A percentile compares a stretch with the other conserved stretches of the same genome.
Conservation (phyloP, 1,140 invertebrate species). For the Sycobia sp. region DNA sequence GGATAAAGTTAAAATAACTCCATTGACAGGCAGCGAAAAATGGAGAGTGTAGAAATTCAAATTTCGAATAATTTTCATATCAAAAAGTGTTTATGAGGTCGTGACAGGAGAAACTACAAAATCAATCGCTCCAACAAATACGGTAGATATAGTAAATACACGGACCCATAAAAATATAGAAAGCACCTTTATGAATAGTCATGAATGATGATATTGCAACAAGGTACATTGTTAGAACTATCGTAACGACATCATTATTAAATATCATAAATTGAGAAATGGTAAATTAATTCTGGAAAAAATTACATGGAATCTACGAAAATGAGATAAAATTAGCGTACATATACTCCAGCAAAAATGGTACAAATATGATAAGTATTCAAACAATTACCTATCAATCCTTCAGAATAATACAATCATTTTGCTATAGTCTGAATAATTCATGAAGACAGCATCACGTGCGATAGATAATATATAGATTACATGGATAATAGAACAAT, state of each 20-base stretch:
- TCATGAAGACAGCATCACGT: slow-evolving; percentile 31
- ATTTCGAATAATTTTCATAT: not conserved
- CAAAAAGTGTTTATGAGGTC: not conserved
- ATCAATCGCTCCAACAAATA: not conserved
- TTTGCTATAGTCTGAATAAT: slow-evolving; percentile 42
- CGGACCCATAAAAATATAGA: not conserved
- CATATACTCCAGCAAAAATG: slow-evolving; percentile 46
- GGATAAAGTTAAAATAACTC: not conserved
- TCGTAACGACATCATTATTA: slow-evolving; percentile 37
- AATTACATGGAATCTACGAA: slow-evolving; percentile 46
- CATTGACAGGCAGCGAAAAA: slow-evolving; percentile 1
- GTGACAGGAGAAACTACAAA: not conserved
- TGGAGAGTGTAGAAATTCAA: slow-evolving; percentile 1
- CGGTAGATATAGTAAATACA: not conserved
- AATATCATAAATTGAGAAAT: slow-evolving; percentile 44
- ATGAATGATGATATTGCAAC: slow-evolving; percentile 1
- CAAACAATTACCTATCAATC: slow-evolving; percentile 32
- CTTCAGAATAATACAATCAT: slow-evolving; percentile 45
- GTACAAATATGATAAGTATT: slow-evolving; percentile 36
- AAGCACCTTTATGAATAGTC: not conserved
- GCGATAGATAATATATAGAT: slow-evolving; percentile 39
- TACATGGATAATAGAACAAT: slow-evolving; percentile 41
- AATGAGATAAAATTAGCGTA: slow-evolving; percentile 41
- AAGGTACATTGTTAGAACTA: slow-evolving; percentile 40
- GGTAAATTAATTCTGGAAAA: slow-evolving; percentile 46